phyloP scores from a whole-genome alignment of 2,797 vertebrate species.

The Ctenopoma multispine region DNA sequence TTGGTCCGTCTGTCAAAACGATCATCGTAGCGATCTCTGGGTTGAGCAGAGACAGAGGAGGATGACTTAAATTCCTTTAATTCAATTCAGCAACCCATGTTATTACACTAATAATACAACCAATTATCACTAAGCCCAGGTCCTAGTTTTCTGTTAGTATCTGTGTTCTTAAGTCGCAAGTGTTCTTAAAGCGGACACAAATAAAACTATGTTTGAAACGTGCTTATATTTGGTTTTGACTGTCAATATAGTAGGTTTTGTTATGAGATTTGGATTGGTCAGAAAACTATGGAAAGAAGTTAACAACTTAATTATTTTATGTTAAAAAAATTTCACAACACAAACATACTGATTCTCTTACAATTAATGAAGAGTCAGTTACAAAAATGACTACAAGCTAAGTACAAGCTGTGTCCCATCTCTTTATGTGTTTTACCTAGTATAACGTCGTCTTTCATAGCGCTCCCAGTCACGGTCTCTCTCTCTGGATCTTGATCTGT shows the following conservation, averaged over 20 bases:
- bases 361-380: background rate
- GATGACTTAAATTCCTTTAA: background rate
- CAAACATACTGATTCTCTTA: background rate
- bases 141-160: background rate
- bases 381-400: background rate
- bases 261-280: too few species aligned
- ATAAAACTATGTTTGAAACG: too few species aligned
- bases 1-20: slow-evolving; percentile 77
- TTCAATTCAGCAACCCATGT: background rate
- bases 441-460: slow-evolving; percentile 68
- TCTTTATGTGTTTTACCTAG: slow-evolving; percentile 55
- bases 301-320: too few species aligned
- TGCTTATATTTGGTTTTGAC: too few species aligned
- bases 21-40: slow-evolving; percentile 71
- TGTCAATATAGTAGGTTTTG: too few species aligned
- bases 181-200: too few species aligned
- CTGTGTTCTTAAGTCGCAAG: background rate
- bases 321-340: background rate
- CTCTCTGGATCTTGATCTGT: too few species aligned
- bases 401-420: background rate
- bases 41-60: background rate
- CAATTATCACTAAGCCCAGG: background rate
- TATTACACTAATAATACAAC: background rate
- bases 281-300: too few species aligned
- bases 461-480: slow-evolving; percentile 59